phyloP scores from a whole-genome alignment of 1,140 invertebrate genomes.

The Brachionus rubens region DNA sequence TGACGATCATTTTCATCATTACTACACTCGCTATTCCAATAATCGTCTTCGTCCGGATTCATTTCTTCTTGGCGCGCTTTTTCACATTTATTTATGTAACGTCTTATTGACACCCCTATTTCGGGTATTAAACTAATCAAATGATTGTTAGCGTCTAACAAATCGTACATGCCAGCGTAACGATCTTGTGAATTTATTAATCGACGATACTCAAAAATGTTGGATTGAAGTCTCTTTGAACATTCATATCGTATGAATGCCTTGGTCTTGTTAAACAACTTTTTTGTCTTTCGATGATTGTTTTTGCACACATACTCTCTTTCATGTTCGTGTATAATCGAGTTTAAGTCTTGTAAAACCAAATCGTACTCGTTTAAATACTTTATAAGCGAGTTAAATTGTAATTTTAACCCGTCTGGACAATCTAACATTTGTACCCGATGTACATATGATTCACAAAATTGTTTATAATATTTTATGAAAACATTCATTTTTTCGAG shows the following conservation, averaged over 20 bases:
- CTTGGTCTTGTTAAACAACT: slow-evolving; percentile 36
- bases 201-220: slow-evolving; percentile 35
- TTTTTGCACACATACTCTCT: slow-evolving; percentile 20
- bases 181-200: slow-evolving; percentile 38
- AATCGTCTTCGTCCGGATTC: neutral
- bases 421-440: slow-evolving; percentile 14
- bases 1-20: slow-evolving; percentile 12
- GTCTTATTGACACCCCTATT: slow-evolving; percentile 38
- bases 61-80: neutral
- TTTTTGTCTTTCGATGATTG: slow-evolving; percentile 39
- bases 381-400: slow-evolving; percentile 13
- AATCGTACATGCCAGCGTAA: slow-evolving; percentile 44
- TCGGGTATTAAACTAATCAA: slow-evolving; percentile 41
- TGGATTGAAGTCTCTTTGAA: slow-evolving; percentile 15
- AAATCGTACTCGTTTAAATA: slow-evolving; percentile 22
- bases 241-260: slow-evolving; percentile 38
- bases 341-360: neutral
- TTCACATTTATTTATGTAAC: slow-evolving; percentile 43
- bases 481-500: slow-evolving; percentile 43
- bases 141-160: slow-evolving; percentile 39
- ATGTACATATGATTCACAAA: slow-evolving; percentile 9
- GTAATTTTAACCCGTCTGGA: neutral
- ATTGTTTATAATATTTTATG: slow-evolving; percentile 40
- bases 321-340: slow-evolving; percentile 38
- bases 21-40: slow-evolving; percentile 21